Evolutionary conservation across 2,113 vertebrate species (phyloP).

Genomic region (Leptosomus discolor): DNA sequence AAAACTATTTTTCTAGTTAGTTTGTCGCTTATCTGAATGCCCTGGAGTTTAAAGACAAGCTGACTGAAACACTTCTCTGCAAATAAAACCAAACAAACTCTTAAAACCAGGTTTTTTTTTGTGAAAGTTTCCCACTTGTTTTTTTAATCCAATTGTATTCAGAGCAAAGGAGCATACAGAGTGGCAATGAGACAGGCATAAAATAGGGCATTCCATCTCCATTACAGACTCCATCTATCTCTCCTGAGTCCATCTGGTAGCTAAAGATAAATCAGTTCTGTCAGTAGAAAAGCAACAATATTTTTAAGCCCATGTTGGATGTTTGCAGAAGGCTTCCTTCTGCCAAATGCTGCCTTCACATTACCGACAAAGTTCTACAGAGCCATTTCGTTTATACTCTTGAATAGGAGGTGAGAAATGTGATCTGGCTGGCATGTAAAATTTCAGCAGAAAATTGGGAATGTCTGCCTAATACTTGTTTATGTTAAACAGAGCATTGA

Average conservation of each 20-base stretch:
- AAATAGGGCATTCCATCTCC: background rate
- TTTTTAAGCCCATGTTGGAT: background rate
- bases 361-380: background rate
- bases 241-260: background rate
- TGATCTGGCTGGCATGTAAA: background rate
- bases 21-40: background rate
- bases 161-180: background rate
- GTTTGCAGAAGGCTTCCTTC: conserved; percentile 4
- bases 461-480: background rate
- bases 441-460: background rate
- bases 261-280: background rate
- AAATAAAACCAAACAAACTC: background rate
- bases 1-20: background rate
- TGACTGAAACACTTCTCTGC: background rate
- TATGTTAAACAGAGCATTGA: background rate
- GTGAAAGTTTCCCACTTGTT: background rate
- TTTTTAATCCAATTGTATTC: background rate
- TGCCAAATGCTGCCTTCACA: background rate
- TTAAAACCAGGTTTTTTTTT: background rate
- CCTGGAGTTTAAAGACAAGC: background rate
- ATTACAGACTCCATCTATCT: conserved; percentile 20
- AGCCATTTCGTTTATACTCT: background rate
- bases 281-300: conserved; percentile 12
- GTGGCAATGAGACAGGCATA: background rate
- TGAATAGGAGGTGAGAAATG: background rate